Evolutionary conservation across 2,888 invertebrate genomes (phyloP).

Genomic region (Ecdyonurus torrentis): DNA sequence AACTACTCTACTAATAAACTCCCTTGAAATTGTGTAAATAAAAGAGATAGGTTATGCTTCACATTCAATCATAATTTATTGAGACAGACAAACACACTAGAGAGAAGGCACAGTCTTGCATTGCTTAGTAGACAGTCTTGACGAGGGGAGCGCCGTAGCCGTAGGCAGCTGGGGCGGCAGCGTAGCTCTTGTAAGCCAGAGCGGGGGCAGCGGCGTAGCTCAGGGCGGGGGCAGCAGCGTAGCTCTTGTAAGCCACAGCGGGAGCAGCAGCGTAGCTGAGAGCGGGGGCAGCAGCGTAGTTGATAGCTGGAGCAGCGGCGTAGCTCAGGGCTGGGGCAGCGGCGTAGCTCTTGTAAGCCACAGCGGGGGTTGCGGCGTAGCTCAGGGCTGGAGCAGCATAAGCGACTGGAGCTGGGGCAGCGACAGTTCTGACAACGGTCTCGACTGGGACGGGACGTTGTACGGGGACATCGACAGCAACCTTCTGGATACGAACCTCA

Average conservation of each 20-base stretch:
- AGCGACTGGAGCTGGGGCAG: background rate
- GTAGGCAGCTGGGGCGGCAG: no score
- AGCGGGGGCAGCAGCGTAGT: background rate
- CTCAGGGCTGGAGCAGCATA: background rate
- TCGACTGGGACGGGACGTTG: constrained; percentile 12
- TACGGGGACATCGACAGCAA: constrained; percentile 17
- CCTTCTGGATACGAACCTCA: constrained; percentile 20
- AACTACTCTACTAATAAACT: no score
- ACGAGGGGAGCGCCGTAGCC: no score
- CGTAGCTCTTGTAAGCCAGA: no score
- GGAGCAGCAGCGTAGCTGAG: background rate
- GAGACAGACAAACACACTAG: no score
- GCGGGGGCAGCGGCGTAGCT: background rate
- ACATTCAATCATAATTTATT: no score
- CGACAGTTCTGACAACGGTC: background rate
- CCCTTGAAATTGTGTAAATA: no score
- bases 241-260: background rate
- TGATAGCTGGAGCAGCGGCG: background rate
- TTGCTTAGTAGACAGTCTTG: no score
- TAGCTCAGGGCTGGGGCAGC: background rate
- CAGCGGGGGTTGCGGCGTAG: background rate
- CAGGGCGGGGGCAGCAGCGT: no score
- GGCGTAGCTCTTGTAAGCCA: background rate
- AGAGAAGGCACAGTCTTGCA: no score
- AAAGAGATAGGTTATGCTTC: no score